These are phyloP conservation scores for Etheostoma spectabile DNA, from an alignment of 2,113 vertebrate species.

Conservation along the genomic window DNA sequence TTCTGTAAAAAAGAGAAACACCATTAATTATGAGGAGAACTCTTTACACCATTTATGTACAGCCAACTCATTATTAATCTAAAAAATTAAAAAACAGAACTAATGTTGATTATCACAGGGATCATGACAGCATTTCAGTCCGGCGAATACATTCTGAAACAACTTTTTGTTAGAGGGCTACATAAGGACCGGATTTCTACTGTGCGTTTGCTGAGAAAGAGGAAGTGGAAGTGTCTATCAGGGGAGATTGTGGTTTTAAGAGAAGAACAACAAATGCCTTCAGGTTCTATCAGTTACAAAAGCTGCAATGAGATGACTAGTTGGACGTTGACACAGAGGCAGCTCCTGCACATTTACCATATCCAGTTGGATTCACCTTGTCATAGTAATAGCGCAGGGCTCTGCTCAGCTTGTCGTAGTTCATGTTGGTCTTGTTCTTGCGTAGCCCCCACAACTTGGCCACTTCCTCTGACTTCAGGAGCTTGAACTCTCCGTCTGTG, in stretches of 20 bases:
- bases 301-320: background rate
- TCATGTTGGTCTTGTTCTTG: constrained; percentile 99
- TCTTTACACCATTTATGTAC: too few relatives aligned
- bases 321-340: background rate
- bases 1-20: constrained; percentile 84
- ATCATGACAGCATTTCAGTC: background rate
- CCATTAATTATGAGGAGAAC: background rate
- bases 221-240: constrained; percentile 66
- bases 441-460: constrained; percentile 97
- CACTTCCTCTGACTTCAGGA: constrained; percentile 97
- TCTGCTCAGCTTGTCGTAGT: constrained; percentile 97
- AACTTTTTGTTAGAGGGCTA: background rate
- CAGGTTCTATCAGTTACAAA: background rate
- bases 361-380: constrained; percentile 86
- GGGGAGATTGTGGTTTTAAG: constrained; percentile 35
- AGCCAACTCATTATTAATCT: background rate
- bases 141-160: background rate
- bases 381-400: constrained; percentile 98
- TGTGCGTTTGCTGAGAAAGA: constrained; percentile 46
- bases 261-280: constrained; percentile 22
- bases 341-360: background rate
- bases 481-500: constrained; percentile 97
- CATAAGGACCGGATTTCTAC: background rate
- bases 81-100: background rate
- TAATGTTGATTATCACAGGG: background rate